A percentile compares a stretch with the other conserved stretches of the same genome.
phyloP scores from a whole-genome alignment of 2,113 vertebrate genomes.

The Poeciliopsis occidentalis region DNA sequence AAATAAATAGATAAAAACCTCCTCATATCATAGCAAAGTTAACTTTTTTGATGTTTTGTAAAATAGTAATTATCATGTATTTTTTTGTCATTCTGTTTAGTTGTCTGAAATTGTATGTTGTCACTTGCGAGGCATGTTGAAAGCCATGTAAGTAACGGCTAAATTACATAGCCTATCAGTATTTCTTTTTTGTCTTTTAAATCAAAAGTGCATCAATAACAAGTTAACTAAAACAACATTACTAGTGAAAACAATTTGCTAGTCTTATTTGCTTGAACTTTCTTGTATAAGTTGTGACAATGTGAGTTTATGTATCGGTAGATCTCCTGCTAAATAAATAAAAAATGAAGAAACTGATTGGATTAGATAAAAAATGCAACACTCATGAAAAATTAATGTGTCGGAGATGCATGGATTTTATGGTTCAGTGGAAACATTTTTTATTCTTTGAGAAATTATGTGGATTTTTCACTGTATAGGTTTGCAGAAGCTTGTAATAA shows the following conservation, averaged over 20 bases:
- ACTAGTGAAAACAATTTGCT: not conserved
- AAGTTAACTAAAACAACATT: not conserved
- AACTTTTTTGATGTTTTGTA: constrained; percentile 12
- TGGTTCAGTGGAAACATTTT: constrained; percentile 8
- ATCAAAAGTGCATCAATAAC: not conserved
- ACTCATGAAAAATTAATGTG: constrained; percentile 16
- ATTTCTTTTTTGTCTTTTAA: not conserved
- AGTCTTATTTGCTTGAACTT: not conserved
- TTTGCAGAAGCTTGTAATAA: not conserved
- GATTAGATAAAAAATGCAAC: constrained; percentile 18
- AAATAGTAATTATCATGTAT: not conserved
- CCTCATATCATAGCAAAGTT: constrained; percentile 8
- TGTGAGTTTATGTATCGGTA: constrained; percentile 1
- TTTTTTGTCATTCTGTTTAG: not conserved
- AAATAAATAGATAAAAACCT: not conserved
- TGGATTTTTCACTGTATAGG: constrained; percentile 1
- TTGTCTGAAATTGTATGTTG: not conserved
- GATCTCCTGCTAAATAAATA: not conserved
- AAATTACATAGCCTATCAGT: not conserved
- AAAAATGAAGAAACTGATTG: constrained; percentile 8
- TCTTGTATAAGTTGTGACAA: not conserved
- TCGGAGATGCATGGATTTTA: constrained; percentile 15
- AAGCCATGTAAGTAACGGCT: not conserved
- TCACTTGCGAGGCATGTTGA: not conserved
- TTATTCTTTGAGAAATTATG: constrained; percentile 11